Evolutionary conservation across 2,113 vertebrate species (phyloP).

Genomic region (Sinosuthora webbiana): DNA sequence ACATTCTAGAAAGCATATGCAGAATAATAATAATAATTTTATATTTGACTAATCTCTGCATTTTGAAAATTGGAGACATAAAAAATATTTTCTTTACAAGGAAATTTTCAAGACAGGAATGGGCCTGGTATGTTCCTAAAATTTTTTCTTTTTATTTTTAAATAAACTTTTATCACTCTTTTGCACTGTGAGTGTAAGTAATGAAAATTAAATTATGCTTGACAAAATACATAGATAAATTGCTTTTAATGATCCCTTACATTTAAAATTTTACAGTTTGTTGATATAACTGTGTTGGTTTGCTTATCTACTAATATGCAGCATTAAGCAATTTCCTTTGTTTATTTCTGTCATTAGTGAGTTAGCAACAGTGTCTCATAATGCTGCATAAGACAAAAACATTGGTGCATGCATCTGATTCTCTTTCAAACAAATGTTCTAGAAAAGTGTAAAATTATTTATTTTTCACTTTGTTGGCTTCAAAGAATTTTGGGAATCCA

Average conservation of each 20-base stretch:
- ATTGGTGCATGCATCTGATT: neutral
- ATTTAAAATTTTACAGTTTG: neutral
- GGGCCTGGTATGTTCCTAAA: neutral
- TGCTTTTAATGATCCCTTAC: neutral
- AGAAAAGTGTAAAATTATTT: neutral
- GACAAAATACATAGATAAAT: neutral
- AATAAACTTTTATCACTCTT: neutral
- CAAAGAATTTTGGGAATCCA: neutral
- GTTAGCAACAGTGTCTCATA: neutral
- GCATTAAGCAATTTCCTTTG: neutral
- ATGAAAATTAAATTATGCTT: neutral
- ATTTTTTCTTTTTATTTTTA: neutral
- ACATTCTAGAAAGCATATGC: neutral
- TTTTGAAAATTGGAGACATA: neutral
- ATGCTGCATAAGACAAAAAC: neutral
- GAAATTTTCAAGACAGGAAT: neutral
- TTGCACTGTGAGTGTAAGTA: neutral
- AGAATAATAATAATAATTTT: neutral
- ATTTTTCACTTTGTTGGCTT: neutral
- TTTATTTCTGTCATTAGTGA: neutral
- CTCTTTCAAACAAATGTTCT: neutral
- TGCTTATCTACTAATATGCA: neutral
- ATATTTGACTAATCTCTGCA: neutral
- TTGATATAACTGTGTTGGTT: neutral
- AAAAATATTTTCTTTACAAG: neutral